Conservation (phyloP, 2,888 invertebrate species). For the Cacoxenus indagator region DNA sequence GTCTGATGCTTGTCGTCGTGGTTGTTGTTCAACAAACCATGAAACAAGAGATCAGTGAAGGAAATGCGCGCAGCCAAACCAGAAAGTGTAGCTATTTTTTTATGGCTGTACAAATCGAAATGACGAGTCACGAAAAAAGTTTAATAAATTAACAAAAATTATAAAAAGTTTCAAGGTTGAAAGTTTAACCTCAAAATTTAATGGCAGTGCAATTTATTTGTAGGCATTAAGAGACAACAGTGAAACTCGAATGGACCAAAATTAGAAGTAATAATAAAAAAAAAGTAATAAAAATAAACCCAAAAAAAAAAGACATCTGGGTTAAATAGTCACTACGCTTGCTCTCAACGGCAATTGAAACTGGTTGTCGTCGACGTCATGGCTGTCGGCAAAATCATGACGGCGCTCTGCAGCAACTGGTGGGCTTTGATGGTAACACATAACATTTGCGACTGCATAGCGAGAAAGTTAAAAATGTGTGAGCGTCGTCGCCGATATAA, state of each 20-base stretch:
- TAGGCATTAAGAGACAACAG: conserved; percentile 46
- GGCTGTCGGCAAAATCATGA: no score
- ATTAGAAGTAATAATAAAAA: no score
- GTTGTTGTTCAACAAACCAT: conserved; percentile 50
- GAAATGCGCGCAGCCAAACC: conserved; percentile 48
- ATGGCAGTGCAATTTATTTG: conserved; percentile 12
- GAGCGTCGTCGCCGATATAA: no score
- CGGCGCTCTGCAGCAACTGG: background rate
- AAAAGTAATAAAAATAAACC: conserved; percentile 22
- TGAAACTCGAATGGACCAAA: no score
- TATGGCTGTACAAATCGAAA: conserved; percentile 13
- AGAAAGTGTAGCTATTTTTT: conserved; percentile 32
- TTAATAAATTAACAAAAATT: conserved; percentile 44
- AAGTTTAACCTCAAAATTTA: conserved; percentile 54
- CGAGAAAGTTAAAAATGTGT: background rate
- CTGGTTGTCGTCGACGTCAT: background rate
- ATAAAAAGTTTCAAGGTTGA: conserved; percentile 25
- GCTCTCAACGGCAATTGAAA: conserved; percentile 62
- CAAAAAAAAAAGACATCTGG: conserved; percentile 42
- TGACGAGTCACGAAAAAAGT: conserved; percentile 35
- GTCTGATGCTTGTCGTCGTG: conserved; percentile 20
- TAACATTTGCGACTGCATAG: background rate
- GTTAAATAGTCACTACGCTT: conserved; percentile 63
- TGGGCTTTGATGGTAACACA: background rate
- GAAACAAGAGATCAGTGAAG: conserved; percentile 64